phyloP scores from a whole-genome alignment of 2,888 invertebrate species.

The Drosophila diplacantha region DNA sequence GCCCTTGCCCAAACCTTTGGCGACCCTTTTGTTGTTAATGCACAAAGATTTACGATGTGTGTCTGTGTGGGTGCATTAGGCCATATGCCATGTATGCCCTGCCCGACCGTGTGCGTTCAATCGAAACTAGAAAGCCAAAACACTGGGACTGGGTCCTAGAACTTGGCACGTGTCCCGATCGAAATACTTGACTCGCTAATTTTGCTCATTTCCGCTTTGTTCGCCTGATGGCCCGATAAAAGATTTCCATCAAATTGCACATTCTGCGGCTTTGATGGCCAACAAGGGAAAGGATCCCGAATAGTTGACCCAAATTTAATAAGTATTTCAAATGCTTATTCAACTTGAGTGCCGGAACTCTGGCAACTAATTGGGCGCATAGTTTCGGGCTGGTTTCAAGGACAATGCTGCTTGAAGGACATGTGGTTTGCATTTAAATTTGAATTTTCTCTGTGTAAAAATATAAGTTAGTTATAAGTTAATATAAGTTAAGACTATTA shows the following conservation, averaged over 20 bases:
- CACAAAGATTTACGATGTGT: constrained; percentile 58
- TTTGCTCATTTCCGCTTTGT: constrained; percentile 54
- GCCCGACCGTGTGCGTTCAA: constrained; percentile 33
- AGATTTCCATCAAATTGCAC: constrained; percentile 52
- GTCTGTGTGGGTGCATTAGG: constrained; percentile 33
- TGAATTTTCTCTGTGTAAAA: neutral
- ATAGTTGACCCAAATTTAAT: constrained; percentile 23
- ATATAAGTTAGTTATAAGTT: too few relatives aligned
- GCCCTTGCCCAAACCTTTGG: constrained; percentile 52
- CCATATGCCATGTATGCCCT: constrained; percentile 3
- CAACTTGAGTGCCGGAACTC: neutral
- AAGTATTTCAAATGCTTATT: constrained; percentile 13
- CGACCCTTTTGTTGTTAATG: constrained; percentile 50
- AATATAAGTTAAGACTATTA: neutral
- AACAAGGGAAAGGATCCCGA: neutral
- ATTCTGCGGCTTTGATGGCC: constrained; percentile 41
- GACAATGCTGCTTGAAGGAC: too few relatives aligned
- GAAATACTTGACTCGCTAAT: constrained; percentile 45
- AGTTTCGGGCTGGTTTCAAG: neutral
- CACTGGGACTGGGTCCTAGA: constrained; percentile 11
- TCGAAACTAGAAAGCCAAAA: constrained; percentile 34
- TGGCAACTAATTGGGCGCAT: constrained; percentile 5
- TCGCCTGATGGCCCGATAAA: constrained; percentile 37
- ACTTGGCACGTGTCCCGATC: constrained; percentile 31
- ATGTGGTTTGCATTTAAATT: neutral